Conservation (phyloP, 1,140 invertebrate genomes). For the Stegodyphus dumicola region DNA sequence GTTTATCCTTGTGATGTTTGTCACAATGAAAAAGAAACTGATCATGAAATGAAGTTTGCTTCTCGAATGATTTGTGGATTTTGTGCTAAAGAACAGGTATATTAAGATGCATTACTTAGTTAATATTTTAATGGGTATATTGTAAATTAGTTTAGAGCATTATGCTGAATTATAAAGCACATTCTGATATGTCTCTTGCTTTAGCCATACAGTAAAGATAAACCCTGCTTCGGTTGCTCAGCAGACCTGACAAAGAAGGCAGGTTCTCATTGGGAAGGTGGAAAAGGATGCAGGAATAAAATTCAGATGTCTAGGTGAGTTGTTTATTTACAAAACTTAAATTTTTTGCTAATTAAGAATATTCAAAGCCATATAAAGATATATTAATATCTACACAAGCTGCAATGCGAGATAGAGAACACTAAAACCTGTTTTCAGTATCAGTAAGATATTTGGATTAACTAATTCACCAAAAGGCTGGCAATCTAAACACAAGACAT, state of each 20-base stretch:
- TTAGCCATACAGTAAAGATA: slow-evolving; percentile 64
- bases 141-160: slow-evolving; percentile 4
- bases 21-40: slow-evolving; percentile 68
- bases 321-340: background rate
- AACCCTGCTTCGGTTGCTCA: slow-evolving; percentile 66
- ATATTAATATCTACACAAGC: too few relatives aligned
- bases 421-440: background rate
- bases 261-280: slow-evolving; percentile 69
- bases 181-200: background rate
- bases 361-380: background rate
- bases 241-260: slow-evolving; percentile 64
- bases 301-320: slow-evolving; percentile 67
- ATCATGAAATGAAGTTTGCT: slow-evolving; percentile 69
- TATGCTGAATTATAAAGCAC: background rate
- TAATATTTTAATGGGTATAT: slow-evolving; percentile 21
- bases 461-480: too few relatives aligned
- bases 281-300: slow-evolving; percentile 69
- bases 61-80: slow-evolving; percentile 70
- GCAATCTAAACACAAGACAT: too few relatives aligned
- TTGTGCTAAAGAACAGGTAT: slow-evolving; percentile 69
- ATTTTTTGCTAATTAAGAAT: background rate
- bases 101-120: slow-evolving; percentile 51
- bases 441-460: background rate
- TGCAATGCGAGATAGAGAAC: background rate
- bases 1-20: slow-evolving; percentile 70